Percentiles rank a stretch among this genome's conserved stretches.
These are phyloP conservation scores for Drosophila punjabiensis DNA, from an alignment of 1,140 invertebrate species.

Conservation along the genomic window DNA sequence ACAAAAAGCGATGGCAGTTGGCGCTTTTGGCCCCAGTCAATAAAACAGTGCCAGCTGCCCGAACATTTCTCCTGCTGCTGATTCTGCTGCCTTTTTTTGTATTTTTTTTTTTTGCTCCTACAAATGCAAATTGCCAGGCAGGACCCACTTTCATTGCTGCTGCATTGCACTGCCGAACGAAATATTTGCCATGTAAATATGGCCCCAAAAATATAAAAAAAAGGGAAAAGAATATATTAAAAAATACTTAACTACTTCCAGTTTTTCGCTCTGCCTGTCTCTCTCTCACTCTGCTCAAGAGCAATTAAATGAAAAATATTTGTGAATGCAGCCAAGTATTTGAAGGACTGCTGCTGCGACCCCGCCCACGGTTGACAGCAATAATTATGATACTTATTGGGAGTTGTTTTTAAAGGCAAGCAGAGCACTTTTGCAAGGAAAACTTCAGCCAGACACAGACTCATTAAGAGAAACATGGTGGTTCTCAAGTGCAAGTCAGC, in stretches of 20 bases:
- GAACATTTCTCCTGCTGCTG: slow-evolving; percentile 15
- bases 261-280: background rate
- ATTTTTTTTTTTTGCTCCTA: slow-evolving; percentile 2
- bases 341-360: slow-evolving; percentile 42
- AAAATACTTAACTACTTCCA: slow-evolving; percentile 21
- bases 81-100: background rate
- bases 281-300: slow-evolving; percentile 48
- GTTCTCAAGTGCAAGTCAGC: slow-evolving; percentile 46
- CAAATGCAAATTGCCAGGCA: slow-evolving; percentile 62
- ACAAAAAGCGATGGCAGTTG: slow-evolving; percentile 61
- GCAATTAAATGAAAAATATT: slow-evolving; percentile 83
- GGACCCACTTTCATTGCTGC: slow-evolving; percentile 18
- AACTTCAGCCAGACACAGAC: slow-evolving; percentile 32
- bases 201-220: slow-evolving; percentile 25
- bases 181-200: slow-evolving; percentile 82
- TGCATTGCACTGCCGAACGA: slow-evolving; percentile 39
- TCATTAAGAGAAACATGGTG: slow-evolving; percentile 34
- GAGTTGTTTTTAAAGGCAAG: slow-evolving; percentile 35
- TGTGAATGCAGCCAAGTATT: slow-evolving; percentile 65
- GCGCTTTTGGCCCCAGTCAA: slow-evolving; percentile 61
- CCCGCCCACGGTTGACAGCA: slow-evolving; percentile 13
- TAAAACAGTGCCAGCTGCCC: slow-evolving; percentile 72
- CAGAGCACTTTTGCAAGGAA: slow-evolving; percentile 15
- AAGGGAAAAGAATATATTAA: background rate
- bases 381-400: slow-evolving; percentile 38